Percentiles rank a stretch among this genome's conserved stretches.
phyloP scores from a whole-genome alignment of 2,113 vertebrate genomes.

The Oenanthe oenanthe region DNA sequence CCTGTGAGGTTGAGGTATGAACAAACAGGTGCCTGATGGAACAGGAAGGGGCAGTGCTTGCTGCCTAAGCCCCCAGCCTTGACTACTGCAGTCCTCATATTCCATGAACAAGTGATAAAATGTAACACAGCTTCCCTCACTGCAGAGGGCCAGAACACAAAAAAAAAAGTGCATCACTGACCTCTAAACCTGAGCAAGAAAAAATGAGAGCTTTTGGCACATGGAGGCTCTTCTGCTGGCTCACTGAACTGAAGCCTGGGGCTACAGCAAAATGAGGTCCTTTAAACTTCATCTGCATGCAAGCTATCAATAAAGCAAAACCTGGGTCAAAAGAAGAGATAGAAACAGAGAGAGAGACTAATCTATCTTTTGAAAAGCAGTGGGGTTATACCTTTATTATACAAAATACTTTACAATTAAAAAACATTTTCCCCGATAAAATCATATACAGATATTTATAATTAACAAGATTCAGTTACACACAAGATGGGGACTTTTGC shows the following conservation, averaged over 20 bases:
- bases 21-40: neutral
- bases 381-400: conserved; percentile 41
- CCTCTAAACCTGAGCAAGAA: neutral
- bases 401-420: conserved; percentile 77
- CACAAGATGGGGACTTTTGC: neutral
- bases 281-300: neutral
- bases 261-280: neutral
- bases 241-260: neutral
- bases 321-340: neutral
- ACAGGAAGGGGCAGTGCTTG: neutral
- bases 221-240: neutral
- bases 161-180: neutral
- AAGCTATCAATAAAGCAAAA: neutral
- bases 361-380: neutral
- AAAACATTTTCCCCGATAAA: conserved; percentile 57
- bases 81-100: neutral
- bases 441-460: conserved; percentile 76
- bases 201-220: neutral
- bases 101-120: neutral
- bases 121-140: neutral
- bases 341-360: neutral
- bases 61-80: neutral
- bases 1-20: neutral
- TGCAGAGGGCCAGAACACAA: neutral
- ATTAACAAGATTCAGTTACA: conserved; percentile 63